phyloP scores from a whole-genome alignment of 1,140 invertebrate genomes.

The Hyphantria cunea region DNA sequence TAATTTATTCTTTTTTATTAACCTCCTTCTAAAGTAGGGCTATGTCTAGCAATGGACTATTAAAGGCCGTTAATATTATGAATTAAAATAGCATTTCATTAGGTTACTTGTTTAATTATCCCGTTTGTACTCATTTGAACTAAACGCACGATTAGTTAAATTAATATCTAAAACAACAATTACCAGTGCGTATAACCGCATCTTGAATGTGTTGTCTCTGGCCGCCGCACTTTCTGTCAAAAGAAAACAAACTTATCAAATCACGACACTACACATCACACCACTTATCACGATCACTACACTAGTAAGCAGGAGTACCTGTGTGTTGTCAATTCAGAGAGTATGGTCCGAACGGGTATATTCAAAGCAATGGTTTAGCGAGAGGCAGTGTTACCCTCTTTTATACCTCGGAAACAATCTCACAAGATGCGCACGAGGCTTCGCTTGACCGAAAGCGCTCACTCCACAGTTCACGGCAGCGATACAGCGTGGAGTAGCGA shows the following conservation, averaged over 20 bases:
- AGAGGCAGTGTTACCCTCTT: conserved; percentile 68
- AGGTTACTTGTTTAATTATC: no score
- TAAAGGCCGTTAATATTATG: no score
- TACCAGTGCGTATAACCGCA: conserved; percentile 69
- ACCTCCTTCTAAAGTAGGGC: no score
- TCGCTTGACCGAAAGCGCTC: conserved; percentile 57
- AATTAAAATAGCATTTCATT: no score
- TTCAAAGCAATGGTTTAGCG: conserved; percentile 69
- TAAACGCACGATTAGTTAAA: conserved; percentile 3
- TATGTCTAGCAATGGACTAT: no score
- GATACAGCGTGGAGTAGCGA: conserved; percentile 26
- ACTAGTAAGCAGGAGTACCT: conserved; percentile 45
- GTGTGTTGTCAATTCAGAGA: conserved; percentile 38
- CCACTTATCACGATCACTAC: conserved; percentile 39
- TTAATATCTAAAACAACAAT: conserved; percentile 42
- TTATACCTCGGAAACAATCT: conserved; percentile 75
- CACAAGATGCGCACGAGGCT: conserved; percentile 61
- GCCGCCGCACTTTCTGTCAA: conserved; percentile 65
- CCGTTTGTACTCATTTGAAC: conserved; percentile 28
- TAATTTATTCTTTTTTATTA: no score
- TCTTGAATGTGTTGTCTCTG: conserved; percentile 43
- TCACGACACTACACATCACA: conserved; percentile 56
- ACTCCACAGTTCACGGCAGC: conserved; percentile 3
- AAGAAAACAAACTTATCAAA: conserved; percentile 55
- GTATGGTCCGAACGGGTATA: conserved; percentile 49